phyloP scores from a whole-genome alignment of 2,113 vertebrate species.

The Onychostruthus taczanowskii region DNA sequence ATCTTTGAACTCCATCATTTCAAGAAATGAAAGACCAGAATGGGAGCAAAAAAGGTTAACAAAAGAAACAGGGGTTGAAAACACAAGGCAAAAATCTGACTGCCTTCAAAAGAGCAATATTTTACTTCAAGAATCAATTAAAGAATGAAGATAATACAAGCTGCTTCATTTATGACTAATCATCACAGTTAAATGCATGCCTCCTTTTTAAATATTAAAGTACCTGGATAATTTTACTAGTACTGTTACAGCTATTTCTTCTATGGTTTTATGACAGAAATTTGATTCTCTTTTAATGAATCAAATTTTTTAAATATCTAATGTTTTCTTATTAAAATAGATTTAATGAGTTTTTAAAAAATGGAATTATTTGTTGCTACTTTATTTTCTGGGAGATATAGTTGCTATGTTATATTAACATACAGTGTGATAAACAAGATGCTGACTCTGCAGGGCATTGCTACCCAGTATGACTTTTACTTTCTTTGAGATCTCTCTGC shows the following conservation, averaged over 20 bases:
- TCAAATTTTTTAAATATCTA: neutral
- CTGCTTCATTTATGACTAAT: neutral
- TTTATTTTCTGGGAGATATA: neutral
- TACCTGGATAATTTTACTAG: neutral
- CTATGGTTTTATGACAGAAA: neutral
- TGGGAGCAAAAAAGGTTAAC: neutral
- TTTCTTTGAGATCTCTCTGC: neutral
- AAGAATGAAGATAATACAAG: neutral
- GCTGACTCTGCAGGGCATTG: neutral
- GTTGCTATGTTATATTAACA: neutral
- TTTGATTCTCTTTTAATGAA: neutral
- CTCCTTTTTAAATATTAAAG: neutral
- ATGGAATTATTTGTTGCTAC: neutral
- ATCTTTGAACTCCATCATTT: constrained; percentile 7
- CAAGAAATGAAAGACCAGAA: constrained; percentile 5
- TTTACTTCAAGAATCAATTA: neutral
- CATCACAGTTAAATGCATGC: neutral
- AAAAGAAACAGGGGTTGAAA: neutral
- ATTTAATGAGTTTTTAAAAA: neutral
- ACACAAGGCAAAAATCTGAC: neutral
- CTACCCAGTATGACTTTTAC: neutral
- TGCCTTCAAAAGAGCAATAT: neutral
- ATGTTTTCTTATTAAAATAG: neutral
- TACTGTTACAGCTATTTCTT: neutral
- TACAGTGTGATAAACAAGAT: neutral